Base-by-base conservation (phyloP, 2,113 vertebrate species). In the Triplophysa tibetana region DNA sequence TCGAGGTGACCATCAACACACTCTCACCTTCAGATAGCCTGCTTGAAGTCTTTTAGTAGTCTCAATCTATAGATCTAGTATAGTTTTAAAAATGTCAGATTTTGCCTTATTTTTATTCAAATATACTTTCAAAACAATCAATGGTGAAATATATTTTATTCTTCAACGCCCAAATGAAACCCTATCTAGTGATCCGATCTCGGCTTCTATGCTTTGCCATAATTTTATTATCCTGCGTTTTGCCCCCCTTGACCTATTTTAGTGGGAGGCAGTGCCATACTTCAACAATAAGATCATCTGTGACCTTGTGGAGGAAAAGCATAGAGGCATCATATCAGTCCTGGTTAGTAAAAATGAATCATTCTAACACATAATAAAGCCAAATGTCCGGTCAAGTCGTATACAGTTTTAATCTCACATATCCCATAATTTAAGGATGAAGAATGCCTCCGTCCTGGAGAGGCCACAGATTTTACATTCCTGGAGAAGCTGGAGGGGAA, bases 281-380 rank as follows among this genome's bases (percentile, higher is more conserved):
- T 98, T 98, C 89, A 97, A 99, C 91, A 99, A 99, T 89, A 98
- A 98, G 92, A 96, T 97, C 78, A 99, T 99, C 86, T 98, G 96
- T 38, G 97, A 99, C 79, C 88, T 98, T 66, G 95, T 99, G 14
- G 97, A 98, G 82, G 95, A 98, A 87, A 96, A 93, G 85, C 93
- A 98, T 86, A 94, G 91, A 87, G 96, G 97, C 29, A 98, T 98
- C 74, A 98, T 99, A 83, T 94, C 96, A 62, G 91, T 98, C 65
- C 92, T 99, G 95, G 97, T 99, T 87, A 89, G 91, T 75, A 12
- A 21, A n/a, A 63, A n/a, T 17, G 43, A 65, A 64, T 19, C n/a
- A 45, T 33, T 48, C 24, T 52, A 24, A 64, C 19, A 26, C 2
- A 29, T 19, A 2, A 16, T 24, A 61, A 19, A 24, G 8, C n/a